phyloP scores from a whole-genome alignment of 2,113 vertebrate species.

The Dicaeum eximium region DNA sequence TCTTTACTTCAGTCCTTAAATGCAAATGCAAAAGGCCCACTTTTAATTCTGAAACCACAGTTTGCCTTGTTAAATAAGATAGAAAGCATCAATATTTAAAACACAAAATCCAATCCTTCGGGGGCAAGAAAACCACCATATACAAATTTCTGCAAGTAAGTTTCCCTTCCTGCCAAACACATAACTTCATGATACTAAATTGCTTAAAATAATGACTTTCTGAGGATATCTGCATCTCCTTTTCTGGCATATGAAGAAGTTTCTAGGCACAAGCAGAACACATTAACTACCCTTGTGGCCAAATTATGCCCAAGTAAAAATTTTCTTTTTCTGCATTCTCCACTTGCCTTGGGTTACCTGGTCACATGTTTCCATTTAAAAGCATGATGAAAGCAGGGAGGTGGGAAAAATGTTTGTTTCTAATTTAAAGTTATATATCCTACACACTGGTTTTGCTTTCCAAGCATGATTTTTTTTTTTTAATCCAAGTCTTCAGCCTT shows the following conservation, averaged over 20 bases:
- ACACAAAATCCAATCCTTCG: neutral
- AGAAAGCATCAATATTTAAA: neutral
- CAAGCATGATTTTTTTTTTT: neutral
- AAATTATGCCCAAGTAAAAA: neutral
- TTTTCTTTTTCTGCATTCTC: neutral
- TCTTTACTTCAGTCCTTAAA: neutral
- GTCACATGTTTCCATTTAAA: neutral
- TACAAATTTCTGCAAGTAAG: neutral
- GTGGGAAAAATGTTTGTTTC: accelerated
- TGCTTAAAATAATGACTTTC: neutral
- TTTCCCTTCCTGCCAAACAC: neutral
- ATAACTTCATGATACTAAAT: neutral
- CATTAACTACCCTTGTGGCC: neutral
- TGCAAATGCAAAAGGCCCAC: neutral
- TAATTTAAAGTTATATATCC: neutral
- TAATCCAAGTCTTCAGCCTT: neutral
- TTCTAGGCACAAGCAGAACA: neutral
- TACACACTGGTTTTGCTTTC: neutral
- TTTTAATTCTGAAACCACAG: neutral
- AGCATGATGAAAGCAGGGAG: neutral
- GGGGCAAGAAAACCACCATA: neutral
- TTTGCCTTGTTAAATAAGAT: neutral
- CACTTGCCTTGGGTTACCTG: neutral
- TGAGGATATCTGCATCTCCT: neutral
- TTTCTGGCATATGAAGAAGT: neutral